Base-by-base conservation (phyloP, 2,888 invertebrate species). In the Mystacides longicornis region DNA sequence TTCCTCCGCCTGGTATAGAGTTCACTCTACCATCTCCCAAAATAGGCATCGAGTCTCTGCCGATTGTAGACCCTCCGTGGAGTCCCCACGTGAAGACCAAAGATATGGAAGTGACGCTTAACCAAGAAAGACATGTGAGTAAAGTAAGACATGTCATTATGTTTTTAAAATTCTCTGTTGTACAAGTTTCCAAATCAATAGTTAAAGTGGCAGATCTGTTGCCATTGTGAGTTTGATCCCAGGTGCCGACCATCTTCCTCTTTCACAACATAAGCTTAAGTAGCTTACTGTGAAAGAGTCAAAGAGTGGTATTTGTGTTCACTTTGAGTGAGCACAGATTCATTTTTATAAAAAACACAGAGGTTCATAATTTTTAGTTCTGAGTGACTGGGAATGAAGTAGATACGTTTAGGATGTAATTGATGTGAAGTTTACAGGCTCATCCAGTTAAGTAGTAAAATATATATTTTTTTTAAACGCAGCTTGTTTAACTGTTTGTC, bases 31-130 rank as follows among this genome's bases (percentile, higher is more conserved):
- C 99, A 0, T 99, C 98, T 0, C 99, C 99, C 0, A 96, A 98
- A 69, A 97, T 99, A 62, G 99, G 99, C 2, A 90, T 96, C 42
- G 96, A 94, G 71, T 90, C 91, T 23, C 73, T 93, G 58, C 92
- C 93, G 0, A 94, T 96, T 1, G 93, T 97, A 0, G 99, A 99
- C 76, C 97, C 99, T 11, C 98, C 99, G 0, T 99, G 99, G 99
- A 92, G 93, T 80, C 93, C 98, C 1, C 90, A 94, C 67, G 93
- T 94, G 55, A 97, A 97, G 73, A 95, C 95, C 19, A 98, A 98
- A 74, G 96, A 99, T 56, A 96, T 99, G 81, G 98, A 99, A 76
- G 94, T 99, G 65, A 95, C 97, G 0, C 83, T 99, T 53, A 97
- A 96, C 72, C 97, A 99, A 74, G 98, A 98, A 68, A 86, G 95